Base-by-base conservation (phyloP, 2,888 invertebrate genomes). In the Acronicta leporina region DNA sequence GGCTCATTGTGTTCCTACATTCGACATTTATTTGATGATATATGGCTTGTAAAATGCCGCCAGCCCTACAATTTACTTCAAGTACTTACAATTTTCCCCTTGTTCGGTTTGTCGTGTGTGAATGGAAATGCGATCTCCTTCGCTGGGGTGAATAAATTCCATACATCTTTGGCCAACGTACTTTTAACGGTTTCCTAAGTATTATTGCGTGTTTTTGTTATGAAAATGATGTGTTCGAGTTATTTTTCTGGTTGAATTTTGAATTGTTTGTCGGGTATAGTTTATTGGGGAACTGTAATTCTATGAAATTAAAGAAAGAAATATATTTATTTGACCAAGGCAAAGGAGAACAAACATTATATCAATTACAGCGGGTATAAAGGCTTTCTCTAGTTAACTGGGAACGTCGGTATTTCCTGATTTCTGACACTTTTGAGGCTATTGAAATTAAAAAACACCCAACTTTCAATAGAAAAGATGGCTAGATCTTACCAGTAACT, bases 101-200 rank as follows among this genome's bases (percentile, higher is more conserved):
- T 75, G 76, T 76, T 71, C 77, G 71, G 66, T 69, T 70, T 76
- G 75, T 64, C 80, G 80, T 79, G 77, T 71, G 82, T 75, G 79
- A 84, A 85, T 85, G 84, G 87, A 84, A 85, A 87, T 77, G 83
- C 82, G 85, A 84, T 82, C 84, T 78, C 63, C 46, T 73, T 73
- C 68, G 64, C 71, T 82, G 80, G 88, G 87, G 88, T 88, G 88
- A 86, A 87, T 88, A 87, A 86, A 87, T 87, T 86, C 86, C 84
- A 80, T 83, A 84, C 76, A 81, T 86, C 81, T 83, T 74, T 75
- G 75, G 79, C 82, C 83, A 87, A 86, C 86, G 87, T 85, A 87
- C 84, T 86, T 86, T 87, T 87, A 87, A 88, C 88, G 87, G 87
- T 84, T 81, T 78, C 70, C 59, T 81, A 80, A 81, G 80, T 81